A percentile compares a stretch with the other conserved stretches of the same genome.
Evolutionary conservation across 2,113 vertebrate genomes (phyloP).

Genomic region (Macrotis lagotis): DNA sequence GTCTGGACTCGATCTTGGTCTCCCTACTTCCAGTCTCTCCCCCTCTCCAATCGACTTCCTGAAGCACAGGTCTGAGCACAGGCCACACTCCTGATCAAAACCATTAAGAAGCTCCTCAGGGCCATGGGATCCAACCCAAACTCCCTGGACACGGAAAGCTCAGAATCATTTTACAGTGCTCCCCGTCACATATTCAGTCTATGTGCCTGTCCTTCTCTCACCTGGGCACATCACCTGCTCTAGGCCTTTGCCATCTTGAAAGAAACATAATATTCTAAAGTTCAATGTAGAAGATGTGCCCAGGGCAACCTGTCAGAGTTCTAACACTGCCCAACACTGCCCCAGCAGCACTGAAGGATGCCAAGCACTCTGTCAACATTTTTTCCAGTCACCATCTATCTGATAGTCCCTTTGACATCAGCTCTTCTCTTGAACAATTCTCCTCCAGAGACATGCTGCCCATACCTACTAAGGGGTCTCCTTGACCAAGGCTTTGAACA

Average conservation of each 20-base stretch:
- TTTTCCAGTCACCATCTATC: background rate
- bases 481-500: background rate
- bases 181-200: background rate
- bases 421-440: background rate
- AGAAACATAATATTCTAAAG: no score
- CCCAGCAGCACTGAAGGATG: background rate
- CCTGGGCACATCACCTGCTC: slow-evolving; percentile 8
- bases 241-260: background rate
- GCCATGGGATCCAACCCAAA: background rate
- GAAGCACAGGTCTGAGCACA: background rate
- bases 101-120: no score
- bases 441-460: no score
- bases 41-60: background rate
- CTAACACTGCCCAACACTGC: no score
- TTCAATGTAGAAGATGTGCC: background rate
- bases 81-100: no score
- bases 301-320: background rate
- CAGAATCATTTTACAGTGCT: background rate
- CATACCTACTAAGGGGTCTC: background rate
- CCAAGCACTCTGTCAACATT: no score
- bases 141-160: background rate
- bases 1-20: no score
- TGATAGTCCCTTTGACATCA: background rate
- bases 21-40: no score
- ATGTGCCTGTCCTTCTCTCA: slow-evolving; percentile 29